These are phyloP conservation scores for Apamea sordens DNA, from an alignment of 2,888 invertebrate genomes.

Conservation along the genomic window DNA sequence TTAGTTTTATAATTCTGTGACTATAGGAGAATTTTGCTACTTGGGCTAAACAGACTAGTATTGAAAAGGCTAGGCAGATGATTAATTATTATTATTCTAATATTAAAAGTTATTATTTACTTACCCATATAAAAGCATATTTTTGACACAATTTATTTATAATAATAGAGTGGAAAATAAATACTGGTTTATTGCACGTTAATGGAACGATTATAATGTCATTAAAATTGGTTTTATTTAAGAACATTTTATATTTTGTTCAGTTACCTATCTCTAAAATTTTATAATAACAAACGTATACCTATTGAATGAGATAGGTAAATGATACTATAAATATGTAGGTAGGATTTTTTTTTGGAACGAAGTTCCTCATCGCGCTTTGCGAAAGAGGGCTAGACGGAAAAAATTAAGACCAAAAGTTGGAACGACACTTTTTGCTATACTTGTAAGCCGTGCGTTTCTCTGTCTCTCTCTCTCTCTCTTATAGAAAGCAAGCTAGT, in stretches of 20 bases:
- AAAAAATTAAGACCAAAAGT: too few relatives aligned
- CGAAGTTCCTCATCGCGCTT: too few relatives aligned
- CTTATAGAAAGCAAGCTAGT: too few relatives aligned
- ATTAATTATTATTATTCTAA: neutral
- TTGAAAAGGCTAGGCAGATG: neutral
- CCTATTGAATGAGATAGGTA: neutral
- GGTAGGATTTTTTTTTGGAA: too few relatives aligned
- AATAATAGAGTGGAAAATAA: neutral
- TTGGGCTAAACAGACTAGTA: too few relatives aligned
- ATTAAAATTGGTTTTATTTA: neutral
- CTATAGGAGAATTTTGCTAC: too few relatives aligned
- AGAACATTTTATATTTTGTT: constrained; percentile 2
- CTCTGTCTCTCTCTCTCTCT: too few relatives aligned
- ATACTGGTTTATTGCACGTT: constrained; percentile 5
- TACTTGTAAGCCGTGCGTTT: too few relatives aligned
- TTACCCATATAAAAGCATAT: neutral
- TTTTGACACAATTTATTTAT: constrained; percentile 22
- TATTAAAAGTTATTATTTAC: constrained; percentile 1
- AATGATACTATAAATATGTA: neutral
- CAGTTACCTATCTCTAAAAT: constrained; percentile 1
- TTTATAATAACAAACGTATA: neutral
- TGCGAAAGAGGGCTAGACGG: too few relatives aligned
- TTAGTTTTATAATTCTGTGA: too few relatives aligned
- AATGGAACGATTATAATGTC: neutral
- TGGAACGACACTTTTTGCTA: too few relatives aligned